These are phyloP conservation scores for Eidolon helvum DNA, from an alignment of 2,113 vertebrate genomes.

Conservation along the genomic window DNA sequence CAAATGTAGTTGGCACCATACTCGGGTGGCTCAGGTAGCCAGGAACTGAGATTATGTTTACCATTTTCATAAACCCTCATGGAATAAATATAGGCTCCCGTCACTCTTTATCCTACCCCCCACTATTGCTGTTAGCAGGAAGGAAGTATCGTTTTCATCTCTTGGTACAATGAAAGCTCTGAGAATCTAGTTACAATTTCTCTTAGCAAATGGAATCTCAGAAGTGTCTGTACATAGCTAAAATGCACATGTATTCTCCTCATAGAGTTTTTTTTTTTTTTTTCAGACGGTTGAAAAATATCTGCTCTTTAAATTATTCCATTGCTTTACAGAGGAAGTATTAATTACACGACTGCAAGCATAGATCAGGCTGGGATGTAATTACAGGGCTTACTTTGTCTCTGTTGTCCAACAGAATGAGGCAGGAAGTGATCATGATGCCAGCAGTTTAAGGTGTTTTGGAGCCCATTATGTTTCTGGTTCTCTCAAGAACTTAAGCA, in stretches of 20 bases:
- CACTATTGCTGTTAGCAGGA: slow-evolving; percentile 75
- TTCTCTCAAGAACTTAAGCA: slow-evolving; percentile 81
- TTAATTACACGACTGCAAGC: slow-evolving; percentile 88
- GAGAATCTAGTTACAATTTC: slow-evolving; percentile 87
- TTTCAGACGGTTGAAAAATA: slow-evolving; percentile 81
- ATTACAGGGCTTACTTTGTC: slow-evolving; percentile 89
- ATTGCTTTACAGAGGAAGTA: slow-evolving; percentile 88
- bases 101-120: slow-evolving; percentile 55
- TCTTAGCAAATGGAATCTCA: slow-evolving; percentile 84
- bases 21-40: slow-evolving; percentile 72
- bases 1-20: slow-evolving; percentile 67
- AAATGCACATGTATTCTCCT: slow-evolving; percentile 78
- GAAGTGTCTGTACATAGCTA: slow-evolving; percentile 81
- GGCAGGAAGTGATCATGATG: slow-evolving; percentile 84
- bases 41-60: slow-evolving; percentile 79
- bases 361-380: slow-evolving; percentile 86
- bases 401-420: slow-evolving; percentile 87
- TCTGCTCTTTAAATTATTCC: slow-evolving; percentile 86
- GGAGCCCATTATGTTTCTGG: slow-evolving; percentile 82
- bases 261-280: slow-evolving; percentile 42
- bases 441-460: slow-evolving; percentile 87
- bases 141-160: slow-evolving; percentile 89
- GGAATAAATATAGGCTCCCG: slow-evolving; percentile 77
- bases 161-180: slow-evolving; percentile 84
- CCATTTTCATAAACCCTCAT: slow-evolving; percentile 82